Base-by-base conservation (phyloP, 1,140 invertebrate genomes). In the Drosophila pallidifrons region DNA sequence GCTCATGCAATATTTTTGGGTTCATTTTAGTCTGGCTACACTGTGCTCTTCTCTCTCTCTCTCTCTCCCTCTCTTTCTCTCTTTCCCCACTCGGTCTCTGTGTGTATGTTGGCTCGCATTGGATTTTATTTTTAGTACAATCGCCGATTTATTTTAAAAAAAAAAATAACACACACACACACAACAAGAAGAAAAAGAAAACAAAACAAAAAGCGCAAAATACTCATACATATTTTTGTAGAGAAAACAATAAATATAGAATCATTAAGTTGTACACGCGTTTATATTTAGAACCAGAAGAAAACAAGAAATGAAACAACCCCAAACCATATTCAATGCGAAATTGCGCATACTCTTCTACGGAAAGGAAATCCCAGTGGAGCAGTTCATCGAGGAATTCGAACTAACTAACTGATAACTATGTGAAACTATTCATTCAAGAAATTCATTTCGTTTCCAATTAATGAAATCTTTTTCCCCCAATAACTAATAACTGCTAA, bases 171-270 rank as follows among this genome's bases (percentile, higher is more conserved):
- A 28, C 20, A 25, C 20, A 25, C 20, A 25, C 20, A 20, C 20
- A 20, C 47, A 60, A 52, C 38, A 43, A 30, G 10, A 54, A 28
- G 47, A 47, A 55, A 54, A 38, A 25, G 2, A 49, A 49, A 55
- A 25, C 11, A 43, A 25, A 59, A 38, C 32, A 72, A 38, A 59
- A 88, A 91, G 91, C 89, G 89, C 89, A 90, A 90, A 91, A 91
- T 91, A 91, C 79, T 88, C 81, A 73, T 81, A 89, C 85, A 91
- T 91, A 91, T 91, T 90, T 91, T 91, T 80, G 89, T 91, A 91
- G 83, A 91, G 89, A 89, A 89, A 89, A 91, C 89, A 91, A 91
- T 91, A 91, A 91, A 91, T 91, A 91, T 91, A 91, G 89, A 91
- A 89, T 91, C 89, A 90, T 91, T 91, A 89, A 91, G 85, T 91